Evolutionary conservation across 2,113 vertebrate genomes (phyloP).

Genomic region (Burhinus bistriatus): DNA sequence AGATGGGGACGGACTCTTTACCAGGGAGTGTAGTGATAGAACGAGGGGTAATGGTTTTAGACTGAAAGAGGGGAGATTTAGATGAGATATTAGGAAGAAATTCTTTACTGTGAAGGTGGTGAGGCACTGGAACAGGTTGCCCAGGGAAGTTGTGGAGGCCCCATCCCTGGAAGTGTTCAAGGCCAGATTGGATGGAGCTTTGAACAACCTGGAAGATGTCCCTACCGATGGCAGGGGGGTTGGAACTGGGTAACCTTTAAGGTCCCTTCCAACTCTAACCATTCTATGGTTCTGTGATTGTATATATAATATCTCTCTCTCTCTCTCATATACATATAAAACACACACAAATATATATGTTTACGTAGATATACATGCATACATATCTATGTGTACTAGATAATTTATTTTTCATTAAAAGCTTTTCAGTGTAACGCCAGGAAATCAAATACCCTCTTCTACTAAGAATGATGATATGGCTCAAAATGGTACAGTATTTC

Average conservation of each 20-base stretch:
- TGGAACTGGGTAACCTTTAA: neutral
- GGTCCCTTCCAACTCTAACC: neutral
- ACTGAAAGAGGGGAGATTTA: neutral
- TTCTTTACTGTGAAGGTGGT: neutral
- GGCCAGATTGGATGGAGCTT: neutral
- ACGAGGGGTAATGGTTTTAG: neutral
- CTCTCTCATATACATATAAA: neutral
- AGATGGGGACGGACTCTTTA: neutral
- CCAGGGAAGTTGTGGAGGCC: neutral
- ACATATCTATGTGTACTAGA: neutral
- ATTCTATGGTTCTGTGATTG: neutral
- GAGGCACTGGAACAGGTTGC: neutral
- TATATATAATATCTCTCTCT: neutral
- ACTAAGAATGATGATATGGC: neutral
- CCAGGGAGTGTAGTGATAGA: neutral
- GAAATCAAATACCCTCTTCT: neutral
- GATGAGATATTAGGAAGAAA: neutral
- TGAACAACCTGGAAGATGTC: neutral
- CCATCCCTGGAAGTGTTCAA: neutral
- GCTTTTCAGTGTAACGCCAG: neutral
- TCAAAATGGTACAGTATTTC: neutral
- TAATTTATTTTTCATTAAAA: neutral
- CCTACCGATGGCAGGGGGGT: neutral
- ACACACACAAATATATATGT: neutral
- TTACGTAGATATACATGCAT: neutral